These are phyloP conservation scores for Romanogobio albipinnatus DNA, from an alignment of 2,113 vertebrate genomes.

Conservation along the genomic window DNA sequence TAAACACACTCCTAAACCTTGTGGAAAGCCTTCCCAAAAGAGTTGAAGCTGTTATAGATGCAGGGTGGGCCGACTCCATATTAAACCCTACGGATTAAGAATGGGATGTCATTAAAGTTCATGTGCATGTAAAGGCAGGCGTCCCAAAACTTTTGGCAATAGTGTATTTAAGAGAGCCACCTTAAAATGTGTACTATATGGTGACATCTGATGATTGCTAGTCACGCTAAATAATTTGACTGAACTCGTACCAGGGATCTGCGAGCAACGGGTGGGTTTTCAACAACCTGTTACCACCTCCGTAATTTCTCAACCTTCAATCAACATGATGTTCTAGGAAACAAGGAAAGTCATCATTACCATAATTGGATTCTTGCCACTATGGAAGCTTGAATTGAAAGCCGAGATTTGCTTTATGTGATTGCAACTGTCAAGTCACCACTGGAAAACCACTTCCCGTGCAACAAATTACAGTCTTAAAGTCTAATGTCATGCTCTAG, in stretches of 20 bases:
- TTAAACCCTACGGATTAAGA: too few species aligned
- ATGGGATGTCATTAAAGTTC: too few species aligned
- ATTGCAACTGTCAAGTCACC: neutral
- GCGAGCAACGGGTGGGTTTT: neutral
- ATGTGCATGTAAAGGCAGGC: too few species aligned
- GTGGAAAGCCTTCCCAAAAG: too few species aligned
- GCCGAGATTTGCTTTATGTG: neutral
- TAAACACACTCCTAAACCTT: too few species aligned
- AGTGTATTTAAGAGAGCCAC: neutral
- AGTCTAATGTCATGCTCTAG: neutral
- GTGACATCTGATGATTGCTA: neutral
- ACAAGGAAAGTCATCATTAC: slow-evolving; percentile 4
- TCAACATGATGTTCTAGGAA: neutral
- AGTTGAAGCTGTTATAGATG: too few species aligned
- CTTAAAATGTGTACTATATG: neutral
- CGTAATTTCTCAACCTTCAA: neutral
- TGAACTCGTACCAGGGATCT: neutral
- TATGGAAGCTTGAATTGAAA: neutral
- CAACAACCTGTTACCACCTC: neutral
- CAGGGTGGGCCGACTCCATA: too few species aligned
- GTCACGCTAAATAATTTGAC: neutral
- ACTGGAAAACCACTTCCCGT: neutral
- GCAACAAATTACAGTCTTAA: slow-evolving; percentile 1
- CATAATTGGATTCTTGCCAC: neutral
- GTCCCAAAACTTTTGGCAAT: too few species aligned